Base-by-base conservation (phyloP, 2,113 vertebrate species). In the Peucedramus taeniatus region DNA sequence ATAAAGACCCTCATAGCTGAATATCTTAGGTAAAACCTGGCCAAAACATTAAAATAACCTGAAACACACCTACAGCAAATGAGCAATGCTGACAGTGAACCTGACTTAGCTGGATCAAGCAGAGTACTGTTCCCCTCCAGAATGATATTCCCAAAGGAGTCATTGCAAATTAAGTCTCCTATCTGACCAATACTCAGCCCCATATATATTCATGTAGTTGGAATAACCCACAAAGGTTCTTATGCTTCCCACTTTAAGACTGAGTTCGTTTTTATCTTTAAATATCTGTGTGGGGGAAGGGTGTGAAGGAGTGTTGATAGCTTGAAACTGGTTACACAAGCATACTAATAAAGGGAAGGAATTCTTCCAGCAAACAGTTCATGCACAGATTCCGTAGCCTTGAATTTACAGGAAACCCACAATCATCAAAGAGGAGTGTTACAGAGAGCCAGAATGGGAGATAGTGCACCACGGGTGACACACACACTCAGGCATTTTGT, bases 141-240 rank as follows among this genome's bases (percentile, higher is more conserved):
- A 93, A 57, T 0, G 5, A 35, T 5, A 39, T 27, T 69, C 87
- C 66, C 40, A 3, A 49, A 63, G 39, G 56, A 68, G 16, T 5
- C 1, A 57, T 51, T 15, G 10, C 18, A 69, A 95, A 93, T 96
- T 19, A 64, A 20, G 30, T 17, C 82, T 83, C 51, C 64, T 71
- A 71, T 23, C 80, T 49, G 39, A 54, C 60, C 72, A 78, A 21
- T 19, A 40, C 71, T 89, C 54, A 23, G 37, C 35, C n/a, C 39
- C 60, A 35, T 4, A 63, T 37, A 78, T 10, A 60, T 47, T 39
- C 15, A 10, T 1, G 0, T 13, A 49, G 70, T 30, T n/a, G 37
- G 28, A 79, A 59, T 76, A 71, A 82, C 31, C 35, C 61, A 78
- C 86, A 81, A 68, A 84, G n/a, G 14, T 51, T 91, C 72, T 82